Evolutionary conservation across 1,140 invertebrate genomes (phyloP).

Genomic region (Zaprionus camerounensis): DNA sequence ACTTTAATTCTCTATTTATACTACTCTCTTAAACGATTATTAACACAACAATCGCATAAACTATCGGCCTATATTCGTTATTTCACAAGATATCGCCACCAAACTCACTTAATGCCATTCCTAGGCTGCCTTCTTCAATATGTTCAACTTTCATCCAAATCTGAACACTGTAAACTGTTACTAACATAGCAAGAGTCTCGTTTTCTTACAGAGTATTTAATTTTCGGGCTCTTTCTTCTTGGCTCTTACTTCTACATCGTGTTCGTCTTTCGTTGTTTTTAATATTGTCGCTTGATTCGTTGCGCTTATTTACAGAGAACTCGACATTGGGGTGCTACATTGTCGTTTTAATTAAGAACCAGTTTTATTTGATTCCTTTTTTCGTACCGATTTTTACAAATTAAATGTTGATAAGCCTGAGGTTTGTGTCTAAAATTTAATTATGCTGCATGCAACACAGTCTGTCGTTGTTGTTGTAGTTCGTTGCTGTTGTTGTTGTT

Average conservation of each 20-base stretch:
- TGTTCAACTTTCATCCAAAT: not conserved
- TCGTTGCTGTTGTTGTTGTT: constrained; percentile 18
- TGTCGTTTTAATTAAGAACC: constrained; percentile 78
- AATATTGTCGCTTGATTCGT: constrained; percentile 68
- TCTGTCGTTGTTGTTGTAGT: constrained; percentile 4
- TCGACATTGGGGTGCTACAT: constrained; percentile 42
- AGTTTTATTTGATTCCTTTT: constrained; percentile 49
- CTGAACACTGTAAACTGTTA: not conserved
- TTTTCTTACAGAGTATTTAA: constrained; percentile 3
- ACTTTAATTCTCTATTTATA: no score
- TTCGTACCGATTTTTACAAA: constrained; percentile 63
- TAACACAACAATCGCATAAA: not conserved
- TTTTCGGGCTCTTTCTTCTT: constrained; percentile 7
- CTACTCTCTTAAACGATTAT: not conserved
- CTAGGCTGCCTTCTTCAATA: no score
- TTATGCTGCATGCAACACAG: constrained; percentile 66
- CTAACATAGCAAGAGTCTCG: not conserved
- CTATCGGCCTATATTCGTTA: not conserved
- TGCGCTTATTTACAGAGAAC: constrained; percentile 75
- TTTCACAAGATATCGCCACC: not conserved
- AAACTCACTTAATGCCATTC: not conserved
- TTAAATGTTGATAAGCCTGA: constrained; percentile 70
- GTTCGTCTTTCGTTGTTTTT: constrained; percentile 31
- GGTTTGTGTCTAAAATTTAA: constrained; percentile 55
- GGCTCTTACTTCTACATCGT: constrained; percentile 1